A percentile compares a stretch with the other conserved stretches of the same genome.
phyloP scores from a whole-genome alignment of 2,113 vertebrate species.

The Catharus fuscescens region DNA sequence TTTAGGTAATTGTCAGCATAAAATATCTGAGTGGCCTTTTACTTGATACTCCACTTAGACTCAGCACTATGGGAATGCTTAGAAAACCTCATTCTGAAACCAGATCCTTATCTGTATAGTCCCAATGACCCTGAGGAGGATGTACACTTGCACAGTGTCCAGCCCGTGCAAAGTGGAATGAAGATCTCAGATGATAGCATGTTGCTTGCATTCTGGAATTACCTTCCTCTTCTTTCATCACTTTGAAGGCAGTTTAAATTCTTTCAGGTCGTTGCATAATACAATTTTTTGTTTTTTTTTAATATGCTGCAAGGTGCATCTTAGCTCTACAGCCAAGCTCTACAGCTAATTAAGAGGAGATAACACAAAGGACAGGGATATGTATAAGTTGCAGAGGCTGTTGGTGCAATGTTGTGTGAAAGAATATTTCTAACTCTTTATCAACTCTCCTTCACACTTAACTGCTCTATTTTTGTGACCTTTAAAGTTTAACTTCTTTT shows the following conservation, averaged over 20 bases:
- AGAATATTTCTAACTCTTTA: background rate
- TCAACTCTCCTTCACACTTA: background rate
- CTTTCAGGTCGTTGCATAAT: background rate
- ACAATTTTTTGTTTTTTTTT: background rate
- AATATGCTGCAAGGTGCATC: background rate
- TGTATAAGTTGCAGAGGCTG: background rate
- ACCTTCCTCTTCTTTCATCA: background rate
- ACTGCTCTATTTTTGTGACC: background rate
- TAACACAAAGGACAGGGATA: background rate
- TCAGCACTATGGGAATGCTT: background rate
- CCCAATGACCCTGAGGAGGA: background rate
- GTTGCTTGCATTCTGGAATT: background rate
- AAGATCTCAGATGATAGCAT: background rate
- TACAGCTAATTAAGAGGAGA: background rate
- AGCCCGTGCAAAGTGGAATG: background rate
- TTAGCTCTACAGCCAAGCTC: background rate
- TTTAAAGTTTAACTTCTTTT: background rate
- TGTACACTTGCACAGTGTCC: rapidly evolving
- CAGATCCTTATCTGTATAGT: background rate
- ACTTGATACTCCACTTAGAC: background rate
- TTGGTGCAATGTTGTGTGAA: background rate
- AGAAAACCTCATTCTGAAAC: background rate
- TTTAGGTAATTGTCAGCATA: background rate
- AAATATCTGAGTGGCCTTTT: background rate
- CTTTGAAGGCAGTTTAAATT: background rate